A percentile compares a stretch with the other conserved stretches of the same genome.
These are phyloP conservation scores for Copidosoma floridanum DNA, from an alignment of 1,140 invertebrate genomes.

Conservation along the genomic window DNA sequence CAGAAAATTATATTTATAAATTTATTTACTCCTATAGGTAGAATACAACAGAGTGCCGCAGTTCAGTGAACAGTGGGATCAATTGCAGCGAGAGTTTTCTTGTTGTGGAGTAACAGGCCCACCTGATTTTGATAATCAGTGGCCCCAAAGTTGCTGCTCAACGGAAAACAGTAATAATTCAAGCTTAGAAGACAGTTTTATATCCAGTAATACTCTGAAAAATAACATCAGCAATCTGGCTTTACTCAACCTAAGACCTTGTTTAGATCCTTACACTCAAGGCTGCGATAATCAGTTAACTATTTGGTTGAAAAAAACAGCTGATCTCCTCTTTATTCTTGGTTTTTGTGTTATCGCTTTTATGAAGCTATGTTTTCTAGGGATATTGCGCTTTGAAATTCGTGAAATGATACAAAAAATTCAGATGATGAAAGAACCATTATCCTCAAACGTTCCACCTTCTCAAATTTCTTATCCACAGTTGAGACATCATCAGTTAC, in stretches of 20 bases:
- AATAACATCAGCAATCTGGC: background rate
- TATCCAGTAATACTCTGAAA: no score
- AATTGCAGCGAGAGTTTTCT: slow-evolving; percentile 70
- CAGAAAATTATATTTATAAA: no score
- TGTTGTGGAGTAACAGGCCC: slow-evolving; percentile 79
- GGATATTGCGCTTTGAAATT: slow-evolving; percentile 81
- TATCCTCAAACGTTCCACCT: slow-evolving; percentile 40
- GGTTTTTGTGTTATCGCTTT: slow-evolving; percentile 89
- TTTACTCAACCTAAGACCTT: slow-evolving; percentile 16
- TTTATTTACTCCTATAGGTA: no score
- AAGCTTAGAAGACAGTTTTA: no score
- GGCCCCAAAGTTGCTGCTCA: slow-evolving; percentile 58
- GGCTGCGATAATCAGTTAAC: slow-evolving; percentile 73
- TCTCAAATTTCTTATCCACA: no score
- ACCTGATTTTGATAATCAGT: slow-evolving; percentile 59
- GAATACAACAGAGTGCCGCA: slow-evolving; percentile 73
- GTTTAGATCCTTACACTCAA: slow-evolving; percentile 42
- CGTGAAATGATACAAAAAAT: slow-evolving; percentile 91
- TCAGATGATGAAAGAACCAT: slow-evolving; percentile 58
- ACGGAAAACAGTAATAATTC: no score
- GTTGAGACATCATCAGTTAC: background rate
- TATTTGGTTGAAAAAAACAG: slow-evolving; percentile 73
- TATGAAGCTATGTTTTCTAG: slow-evolving; percentile 85
- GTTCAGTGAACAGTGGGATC: slow-evolving; percentile 78
- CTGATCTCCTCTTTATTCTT: slow-evolving; percentile 78